Evolutionary conservation across 1,140 invertebrate genomes (phyloP).

Genomic region (Drosophila tsacasi): DNA sequence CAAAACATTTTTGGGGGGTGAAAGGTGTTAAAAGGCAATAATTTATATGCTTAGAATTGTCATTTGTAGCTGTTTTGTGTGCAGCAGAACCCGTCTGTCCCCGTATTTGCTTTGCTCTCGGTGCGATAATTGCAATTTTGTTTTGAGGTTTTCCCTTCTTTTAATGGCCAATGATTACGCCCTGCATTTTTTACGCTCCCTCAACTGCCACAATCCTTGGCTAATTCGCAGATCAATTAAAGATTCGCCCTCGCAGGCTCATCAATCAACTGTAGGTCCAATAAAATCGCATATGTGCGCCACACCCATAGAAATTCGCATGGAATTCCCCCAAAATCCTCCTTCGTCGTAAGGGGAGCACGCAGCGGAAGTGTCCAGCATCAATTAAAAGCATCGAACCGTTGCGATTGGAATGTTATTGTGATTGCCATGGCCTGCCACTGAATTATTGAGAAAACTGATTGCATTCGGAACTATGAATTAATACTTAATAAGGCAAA

Average conservation of each 20-base stretch:
- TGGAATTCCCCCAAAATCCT: conserved; percentile 25
- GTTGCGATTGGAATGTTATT: conserved; percentile 41
- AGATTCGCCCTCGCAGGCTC: conserved; percentile 27
- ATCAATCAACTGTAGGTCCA: conserved; percentile 59
- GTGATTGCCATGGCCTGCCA: conserved; percentile 6
- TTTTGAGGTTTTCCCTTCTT: conserved; percentile 49
- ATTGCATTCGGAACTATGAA: conserved; percentile 65
- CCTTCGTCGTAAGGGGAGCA: background rate
- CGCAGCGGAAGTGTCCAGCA: conserved; percentile 30
- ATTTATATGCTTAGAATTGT: conserved; percentile 76
- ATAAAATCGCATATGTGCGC: conserved; percentile 66
- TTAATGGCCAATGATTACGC: conserved; percentile 43
- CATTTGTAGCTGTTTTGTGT: conserved; percentile 46
- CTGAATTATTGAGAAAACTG: conserved; percentile 74
- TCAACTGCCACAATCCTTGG: conserved; percentile 16
- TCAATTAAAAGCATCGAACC: conserved; percentile 35
- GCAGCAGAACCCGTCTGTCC: conserved; percentile 22
- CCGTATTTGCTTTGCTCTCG: conserved; percentile 22
- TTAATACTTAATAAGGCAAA: conserved; percentile 50
- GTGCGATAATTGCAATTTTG: conserved; percentile 58
- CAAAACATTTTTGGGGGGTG: conserved; percentile 16
- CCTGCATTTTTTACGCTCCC: conserved; percentile 33
- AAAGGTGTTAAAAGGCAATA: conserved; percentile 81
- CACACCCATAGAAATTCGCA: conserved; percentile 32
- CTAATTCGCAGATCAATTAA: conserved; percentile 54